phyloP scores from a whole-genome alignment of 2,113 vertebrate species.

The Ammodytes marinus region DNA sequence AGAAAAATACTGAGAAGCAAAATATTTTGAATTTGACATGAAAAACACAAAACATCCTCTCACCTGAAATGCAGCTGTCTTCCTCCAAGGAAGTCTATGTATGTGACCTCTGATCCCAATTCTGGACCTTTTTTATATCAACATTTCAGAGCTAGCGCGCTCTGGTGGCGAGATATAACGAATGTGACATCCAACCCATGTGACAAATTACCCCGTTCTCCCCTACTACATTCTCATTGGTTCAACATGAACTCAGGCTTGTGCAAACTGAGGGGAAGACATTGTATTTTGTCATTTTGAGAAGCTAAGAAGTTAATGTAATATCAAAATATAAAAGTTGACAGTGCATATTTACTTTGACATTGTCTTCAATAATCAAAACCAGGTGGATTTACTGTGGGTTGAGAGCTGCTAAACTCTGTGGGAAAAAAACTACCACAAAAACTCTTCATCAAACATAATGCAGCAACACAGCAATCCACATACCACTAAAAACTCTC shows the following conservation, averaged over 20 bases:
- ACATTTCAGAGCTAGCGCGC: no score
- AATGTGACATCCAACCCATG: no score
- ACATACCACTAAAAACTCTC: slow-evolving; percentile 28
- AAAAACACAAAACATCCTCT: no score
- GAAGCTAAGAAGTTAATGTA: not conserved
- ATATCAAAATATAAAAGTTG: not conserved
- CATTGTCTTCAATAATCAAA: not conserved
- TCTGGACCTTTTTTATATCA: no score
- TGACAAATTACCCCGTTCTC: no score
- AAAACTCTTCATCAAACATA: not conserved
- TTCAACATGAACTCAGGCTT: not conserved
- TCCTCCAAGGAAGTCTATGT: no score
- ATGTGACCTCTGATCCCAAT: no score
- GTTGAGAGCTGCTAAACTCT: not conserved
- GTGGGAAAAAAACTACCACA: slow-evolving; percentile 17
- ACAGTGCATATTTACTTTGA: not conserved
- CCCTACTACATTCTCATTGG: not conserved
- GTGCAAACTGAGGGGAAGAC: not conserved
- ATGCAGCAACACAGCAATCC: not conserved
- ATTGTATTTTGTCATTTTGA: not conserved
- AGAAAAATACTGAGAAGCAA: no score
- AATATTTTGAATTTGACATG: no score
- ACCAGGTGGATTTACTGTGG: slow-evolving; percentile 1
- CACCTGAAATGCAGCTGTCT: no score
- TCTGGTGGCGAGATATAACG: no score